A percentile compares a stretch with the other conserved stretches of the same genome.
Conservation (phyloP, 2,888 invertebrate species). For the Apodemia zela region DNA sequence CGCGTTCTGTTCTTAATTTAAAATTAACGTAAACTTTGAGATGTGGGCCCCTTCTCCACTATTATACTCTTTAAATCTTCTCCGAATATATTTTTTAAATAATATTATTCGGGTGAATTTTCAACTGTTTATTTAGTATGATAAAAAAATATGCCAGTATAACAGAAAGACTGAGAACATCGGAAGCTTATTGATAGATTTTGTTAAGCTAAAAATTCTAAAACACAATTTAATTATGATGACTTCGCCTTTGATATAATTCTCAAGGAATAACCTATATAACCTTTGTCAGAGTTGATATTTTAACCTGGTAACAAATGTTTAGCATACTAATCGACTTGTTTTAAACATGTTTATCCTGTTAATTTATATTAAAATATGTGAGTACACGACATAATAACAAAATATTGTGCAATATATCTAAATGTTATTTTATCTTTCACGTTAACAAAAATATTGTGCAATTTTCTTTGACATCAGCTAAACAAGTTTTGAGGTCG, state of each 20-base stretch:
- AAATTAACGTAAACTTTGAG: no score
- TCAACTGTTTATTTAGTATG: no score
- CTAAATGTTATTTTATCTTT: neutral
- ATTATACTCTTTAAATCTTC: no score
- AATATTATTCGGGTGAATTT: no score
- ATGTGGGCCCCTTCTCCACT: no score
- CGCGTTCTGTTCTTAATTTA: no score
- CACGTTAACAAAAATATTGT: neutral
- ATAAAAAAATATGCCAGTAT: no score
- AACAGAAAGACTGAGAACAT: neutral
- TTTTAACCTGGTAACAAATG: neutral
- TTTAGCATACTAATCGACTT: no score
- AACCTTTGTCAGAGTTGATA: neutral
- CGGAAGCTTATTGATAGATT: no score
- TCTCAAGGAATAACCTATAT: conserved; percentile 1
- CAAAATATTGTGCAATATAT: neutral
- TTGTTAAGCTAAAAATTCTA: neutral
- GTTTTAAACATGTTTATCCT: no score
- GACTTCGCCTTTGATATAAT: neutral
- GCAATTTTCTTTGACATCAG: neutral
- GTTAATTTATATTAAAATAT: neutral
- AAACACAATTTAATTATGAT: neutral
- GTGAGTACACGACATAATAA: neutral
- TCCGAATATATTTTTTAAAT: no score
- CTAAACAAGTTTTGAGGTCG: neutral